Conservation (phyloP, 2,797 vertebrate species). For the Rhinophrynus dorsalis region DNA sequence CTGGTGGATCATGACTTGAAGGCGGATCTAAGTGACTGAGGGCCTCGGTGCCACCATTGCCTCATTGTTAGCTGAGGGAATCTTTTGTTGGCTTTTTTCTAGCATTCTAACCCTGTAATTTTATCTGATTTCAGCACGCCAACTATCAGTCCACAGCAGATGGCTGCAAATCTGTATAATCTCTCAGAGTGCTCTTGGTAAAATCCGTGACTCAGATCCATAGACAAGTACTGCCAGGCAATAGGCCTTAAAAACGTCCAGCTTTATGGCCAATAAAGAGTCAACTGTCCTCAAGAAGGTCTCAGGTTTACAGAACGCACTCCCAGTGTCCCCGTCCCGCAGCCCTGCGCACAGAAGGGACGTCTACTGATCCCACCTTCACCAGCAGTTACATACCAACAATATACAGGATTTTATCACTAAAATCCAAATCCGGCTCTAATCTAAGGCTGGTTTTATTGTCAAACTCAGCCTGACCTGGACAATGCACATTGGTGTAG, state of each 20-base stretch:
- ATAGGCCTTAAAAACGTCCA: constrained; percentile 55
- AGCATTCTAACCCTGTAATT: constrained; percentile 63
- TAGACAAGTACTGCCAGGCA: constrained; percentile 51
- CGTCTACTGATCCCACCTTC: background rate
- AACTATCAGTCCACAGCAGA: constrained; percentile 67
- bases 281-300: constrained; percentile 53
- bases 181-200: constrained; percentile 65
- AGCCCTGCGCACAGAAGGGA: constrained; percentile 36
- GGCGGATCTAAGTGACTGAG: constrained; percentile 24
- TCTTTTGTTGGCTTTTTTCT: constrained; percentile 62
- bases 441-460: too few species aligned
- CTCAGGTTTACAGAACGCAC: constrained; percentile 48
- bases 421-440: too few species aligned
- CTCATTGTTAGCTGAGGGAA: constrained; percentile 57
- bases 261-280: constrained; percentile 50
- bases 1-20: constrained; percentile 36
- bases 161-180: constrained; percentile 70
- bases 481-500: too few species aligned
- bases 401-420: background rate
- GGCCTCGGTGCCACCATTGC: constrained; percentile 46
- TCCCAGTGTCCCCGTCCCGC: constrained; percentile 21
- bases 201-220: constrained; percentile 63
- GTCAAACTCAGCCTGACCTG: too few species aligned
- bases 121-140: constrained; percentile 66
- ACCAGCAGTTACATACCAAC: background rate